phyloP scores from a whole-genome alignment of 2,113 vertebrate species.

The Brachyhypopomus gauderio region DNA sequence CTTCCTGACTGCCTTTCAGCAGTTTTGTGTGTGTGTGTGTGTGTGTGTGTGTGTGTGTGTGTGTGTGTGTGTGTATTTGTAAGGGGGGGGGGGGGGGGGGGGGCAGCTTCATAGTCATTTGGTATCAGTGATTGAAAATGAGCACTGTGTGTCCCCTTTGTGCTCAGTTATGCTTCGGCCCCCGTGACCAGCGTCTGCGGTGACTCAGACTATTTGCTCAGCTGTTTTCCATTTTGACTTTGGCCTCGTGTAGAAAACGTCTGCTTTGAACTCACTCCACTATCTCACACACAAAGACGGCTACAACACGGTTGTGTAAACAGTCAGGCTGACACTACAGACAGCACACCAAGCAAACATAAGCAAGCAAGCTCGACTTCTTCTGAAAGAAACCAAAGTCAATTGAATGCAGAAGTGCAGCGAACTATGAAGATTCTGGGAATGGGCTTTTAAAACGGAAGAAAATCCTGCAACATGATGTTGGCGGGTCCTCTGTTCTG shows the following conservation, averaged over 20 bases:
- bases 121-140: constrained; percentile 35
- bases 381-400: not conserved
- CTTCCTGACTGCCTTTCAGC: constrained; percentile 36
- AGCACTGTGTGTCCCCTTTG: constrained; percentile 41
- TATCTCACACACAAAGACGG: constrained; percentile 5
- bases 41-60: not conserved
- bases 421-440: not conserved
- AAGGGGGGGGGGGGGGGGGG: not conserved
- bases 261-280: constrained; percentile 10
- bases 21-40: too few relatives aligned
- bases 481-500: not conserved
- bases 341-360: not conserved
- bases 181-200: constrained; percentile 31
- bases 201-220: constrained; percentile 64
- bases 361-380: constrained; percentile 8
- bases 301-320: not conserved
- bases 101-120: not conserved
- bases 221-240: constrained; percentile 57
- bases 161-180: constrained; percentile 16
- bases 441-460: not conserved
- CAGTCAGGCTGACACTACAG: not conserved
- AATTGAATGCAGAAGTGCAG: not conserved
- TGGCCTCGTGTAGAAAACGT: constrained; percentile 19
- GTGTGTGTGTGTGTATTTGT: constrained; percentile 3
- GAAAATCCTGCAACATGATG: not conserved